Percentiles rank a stretch among this genome's conserved stretches.
These are phyloP conservation scores for Lochmaea capreae DNA, from an alignment of 2,888 invertebrate species.

Conservation along the genomic window DNA sequence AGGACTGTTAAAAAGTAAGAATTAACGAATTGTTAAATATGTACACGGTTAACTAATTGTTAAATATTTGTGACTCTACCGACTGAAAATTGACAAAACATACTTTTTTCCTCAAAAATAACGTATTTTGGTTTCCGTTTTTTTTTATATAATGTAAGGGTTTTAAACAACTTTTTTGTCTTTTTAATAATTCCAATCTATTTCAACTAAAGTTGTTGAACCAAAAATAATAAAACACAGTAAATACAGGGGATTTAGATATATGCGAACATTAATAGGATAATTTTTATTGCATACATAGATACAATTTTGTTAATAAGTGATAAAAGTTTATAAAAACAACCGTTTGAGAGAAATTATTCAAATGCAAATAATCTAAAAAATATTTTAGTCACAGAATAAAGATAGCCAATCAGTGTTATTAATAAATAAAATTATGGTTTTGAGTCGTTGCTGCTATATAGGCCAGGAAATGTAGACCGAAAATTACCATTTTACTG, in stretches of 20 bases:
- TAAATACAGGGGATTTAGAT: slow-evolving; percentile 54
- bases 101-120: slow-evolving; percentile 36
- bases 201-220: slow-evolving; percentile 49
- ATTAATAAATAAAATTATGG: too few species aligned
- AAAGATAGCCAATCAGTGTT: too few species aligned
- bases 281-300: slow-evolving; percentile 50
- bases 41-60: slow-evolving; percentile 53
- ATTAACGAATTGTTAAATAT: slow-evolving; percentile 55
- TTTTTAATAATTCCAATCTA: slow-evolving; percentile 22
- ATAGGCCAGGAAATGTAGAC: too few species aligned
- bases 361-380: not conserved
- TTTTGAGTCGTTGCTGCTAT: too few species aligned
- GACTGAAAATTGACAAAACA: slow-evolving; percentile 53
- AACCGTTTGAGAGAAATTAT: slow-evolving; percentile 37
- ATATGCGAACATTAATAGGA: slow-evolving; percentile 50
- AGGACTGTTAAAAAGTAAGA: slow-evolving; percentile 46
- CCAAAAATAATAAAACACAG: slow-evolving; percentile 52
- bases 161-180: slow-evolving; percentile 33
- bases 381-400: too few species aligned
- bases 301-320: slow-evolving; percentile 48
- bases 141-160: slow-evolving; percentile 32
- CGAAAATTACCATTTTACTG: too few species aligned
- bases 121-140: slow-evolving; percentile 34
- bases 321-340: slow-evolving; percentile 43
- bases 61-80: slow-evolving; percentile 54